A percentile compares a stretch with the other conserved stretches of the same genome.
Conservation (phyloP, 1,140 invertebrate species). For the Ptiloglossa arizonensis region DNA sequence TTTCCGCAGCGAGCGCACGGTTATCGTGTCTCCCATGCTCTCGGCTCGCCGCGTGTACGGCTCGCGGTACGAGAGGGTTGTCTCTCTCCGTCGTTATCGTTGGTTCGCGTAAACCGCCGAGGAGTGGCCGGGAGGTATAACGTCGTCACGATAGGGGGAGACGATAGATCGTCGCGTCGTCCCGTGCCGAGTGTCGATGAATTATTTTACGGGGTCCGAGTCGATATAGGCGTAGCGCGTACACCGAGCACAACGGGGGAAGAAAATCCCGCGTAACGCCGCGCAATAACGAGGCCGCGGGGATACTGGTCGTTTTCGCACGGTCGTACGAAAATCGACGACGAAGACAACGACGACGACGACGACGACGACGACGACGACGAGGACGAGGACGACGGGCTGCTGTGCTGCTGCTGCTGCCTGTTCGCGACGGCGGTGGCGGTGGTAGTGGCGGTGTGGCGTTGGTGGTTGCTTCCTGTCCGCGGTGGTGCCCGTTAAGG, state of each 20-base stretch:
- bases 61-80: background rate
- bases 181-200: no score
- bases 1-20: slow-evolving; percentile 36
- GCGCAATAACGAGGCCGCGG: no score
- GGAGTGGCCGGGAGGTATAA: slow-evolving; percentile 7
- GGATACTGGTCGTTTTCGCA: no score
- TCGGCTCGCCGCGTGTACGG: slow-evolving; percentile 7
- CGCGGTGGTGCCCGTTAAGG: slow-evolving; percentile 30
- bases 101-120: slow-evolving; percentile 3
- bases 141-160: no score
- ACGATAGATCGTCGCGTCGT: no score
- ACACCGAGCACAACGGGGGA: no score
- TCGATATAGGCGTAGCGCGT: no score
- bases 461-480: background rate
- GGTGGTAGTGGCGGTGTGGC: slow-evolving; percentile 21
- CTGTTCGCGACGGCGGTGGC: slow-evolving; percentile 3
- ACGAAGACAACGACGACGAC: no score
- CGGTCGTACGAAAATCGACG: no score
- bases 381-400: slow-evolving; percentile 33
- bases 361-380: no score
- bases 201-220: no score
- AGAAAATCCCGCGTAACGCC: no score
- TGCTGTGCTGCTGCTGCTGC: slow-evolving; percentile 47
- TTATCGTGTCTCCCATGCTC: slow-evolving; percentile 23
- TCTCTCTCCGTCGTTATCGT: background rate